These are phyloP conservation scores for Lasioglossum morio DNA, from an alignment of 2,888 invertebrate species.

Conservation along the genomic window DNA sequence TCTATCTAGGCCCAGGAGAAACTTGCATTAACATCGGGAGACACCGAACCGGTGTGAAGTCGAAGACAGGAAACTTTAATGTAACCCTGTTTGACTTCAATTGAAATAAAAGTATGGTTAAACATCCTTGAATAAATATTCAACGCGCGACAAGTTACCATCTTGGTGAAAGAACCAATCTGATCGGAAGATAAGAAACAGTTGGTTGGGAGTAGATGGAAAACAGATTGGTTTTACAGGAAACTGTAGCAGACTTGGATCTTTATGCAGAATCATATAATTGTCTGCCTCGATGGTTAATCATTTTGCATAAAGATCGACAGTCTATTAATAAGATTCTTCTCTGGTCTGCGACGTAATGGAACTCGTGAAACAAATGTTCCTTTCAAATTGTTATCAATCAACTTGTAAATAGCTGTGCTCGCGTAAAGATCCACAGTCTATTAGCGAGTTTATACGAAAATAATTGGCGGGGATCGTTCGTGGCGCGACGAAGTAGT, in stretches of 20 bases:
- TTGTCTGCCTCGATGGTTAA: not conserved
- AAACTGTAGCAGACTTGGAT: not conserved
- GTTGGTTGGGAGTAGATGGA: not conserved
- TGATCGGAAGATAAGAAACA: not conserved
- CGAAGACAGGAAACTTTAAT: not conserved
- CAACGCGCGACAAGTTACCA: not conserved
- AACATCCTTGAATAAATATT: conserved; percentile 1
- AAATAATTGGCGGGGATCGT: not conserved
- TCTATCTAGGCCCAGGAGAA: not conserved
- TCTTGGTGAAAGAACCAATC: not conserved
- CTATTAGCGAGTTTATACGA: not conserved
- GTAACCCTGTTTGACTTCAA: not conserved
- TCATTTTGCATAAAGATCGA: not conserved
- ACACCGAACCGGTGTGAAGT: not conserved
- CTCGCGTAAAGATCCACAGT: not conserved
- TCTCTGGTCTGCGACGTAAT: not conserved
- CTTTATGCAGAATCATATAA: not conserved
- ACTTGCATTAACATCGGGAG: not conserved
- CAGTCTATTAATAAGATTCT: not conserved
- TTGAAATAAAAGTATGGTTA: not conserved
- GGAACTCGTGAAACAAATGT: not conserved
- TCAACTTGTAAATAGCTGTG: not conserved
- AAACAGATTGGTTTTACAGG: not conserved
- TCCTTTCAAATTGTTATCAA: not conserved
- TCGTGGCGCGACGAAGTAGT: not conserved